These are phyloP conservation scores for Portevinia maculata DNA, from an alignment of 2,888 invertebrate species.

Conservation along the genomic window DNA sequence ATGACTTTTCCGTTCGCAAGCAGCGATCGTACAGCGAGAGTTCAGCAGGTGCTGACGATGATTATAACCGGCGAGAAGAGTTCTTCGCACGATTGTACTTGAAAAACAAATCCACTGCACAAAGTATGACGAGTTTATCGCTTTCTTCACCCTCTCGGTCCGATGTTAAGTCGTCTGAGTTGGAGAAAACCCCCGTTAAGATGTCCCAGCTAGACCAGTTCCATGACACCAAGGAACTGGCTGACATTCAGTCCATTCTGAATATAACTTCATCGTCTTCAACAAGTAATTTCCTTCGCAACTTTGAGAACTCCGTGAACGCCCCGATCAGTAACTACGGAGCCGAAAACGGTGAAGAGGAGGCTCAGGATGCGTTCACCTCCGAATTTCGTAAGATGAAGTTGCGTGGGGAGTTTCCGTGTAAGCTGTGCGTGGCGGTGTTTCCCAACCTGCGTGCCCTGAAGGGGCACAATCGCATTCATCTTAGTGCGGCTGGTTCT, in stretches of 20 bases:
- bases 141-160: slow-evolving; percentile 73
- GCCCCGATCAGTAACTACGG: slow-evolving; percentile 82
- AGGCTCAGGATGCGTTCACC: slow-evolving; percentile 92
- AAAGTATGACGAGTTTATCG: slow-evolving; percentile 75
- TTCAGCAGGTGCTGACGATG: slow-evolving; percentile 66
- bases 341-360: slow-evolving; percentile 85
- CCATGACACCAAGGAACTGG: slow-evolving; percentile 89
- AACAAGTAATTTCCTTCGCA: slow-evolving; percentile 86
- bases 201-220: slow-evolving; percentile 81
- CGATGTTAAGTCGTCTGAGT: slow-evolving; percentile 77
- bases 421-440: slow-evolving; percentile 92
- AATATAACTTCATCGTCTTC: slow-evolving; percentile 87
- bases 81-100: slow-evolving; percentile 92
- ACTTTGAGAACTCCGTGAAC: slow-evolving; percentile 84
- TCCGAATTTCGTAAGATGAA: slow-evolving; percentile 95
- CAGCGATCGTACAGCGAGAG: slow-evolving; percentile 74
- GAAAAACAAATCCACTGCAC: slow-evolving; percentile 86
- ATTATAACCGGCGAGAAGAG: slow-evolving; percentile 85
- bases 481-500: slow-evolving; percentile 89
- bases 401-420: slow-evolving; percentile 93
- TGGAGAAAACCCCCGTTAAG: slow-evolving; percentile 74
- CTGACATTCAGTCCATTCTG: slow-evolving; percentile 93
- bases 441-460: slow-evolving; percentile 95
- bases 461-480: slow-evolving; percentile 95
- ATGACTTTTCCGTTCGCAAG: slow-evolving; percentile 75